A percentile compares a stretch with the other conserved stretches of the same genome.
phyloP scores from a whole-genome alignment of 1,140 invertebrate species.

The Papilio aristodemus region DNA sequence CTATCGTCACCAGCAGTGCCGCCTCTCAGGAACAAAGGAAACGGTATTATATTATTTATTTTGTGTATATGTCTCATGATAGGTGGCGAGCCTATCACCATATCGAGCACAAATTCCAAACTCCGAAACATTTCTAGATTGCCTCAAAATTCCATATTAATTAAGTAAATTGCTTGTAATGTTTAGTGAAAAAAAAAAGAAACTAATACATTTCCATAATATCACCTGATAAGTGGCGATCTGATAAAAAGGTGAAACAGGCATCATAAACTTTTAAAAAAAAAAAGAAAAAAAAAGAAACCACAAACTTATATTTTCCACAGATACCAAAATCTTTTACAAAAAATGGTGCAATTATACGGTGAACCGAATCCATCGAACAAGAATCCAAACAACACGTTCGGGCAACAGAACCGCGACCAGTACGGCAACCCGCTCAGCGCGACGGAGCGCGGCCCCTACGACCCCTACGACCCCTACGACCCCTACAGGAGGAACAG shows the following conservation, averaged over 20 bases:
- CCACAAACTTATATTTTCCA: slow-evolving; percentile 33
- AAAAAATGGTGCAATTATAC: slow-evolving; percentile 74
- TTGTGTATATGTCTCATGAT: not conserved
- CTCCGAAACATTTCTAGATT: too few species aligned
- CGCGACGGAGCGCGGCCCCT: slow-evolving; percentile 45
- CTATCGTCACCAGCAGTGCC: slow-evolving; percentile 92
- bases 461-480: slow-evolving; percentile 32
- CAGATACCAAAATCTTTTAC: slow-evolving; percentile 74
- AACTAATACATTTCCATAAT: too few species aligned
- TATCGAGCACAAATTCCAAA: too few species aligned
- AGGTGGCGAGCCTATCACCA: too few species aligned
- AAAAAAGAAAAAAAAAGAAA: not conserved
- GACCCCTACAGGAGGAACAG: slow-evolving; percentile 45
- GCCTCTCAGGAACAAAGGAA: slow-evolving; percentile 82
- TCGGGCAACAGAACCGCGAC: slow-evolving; percentile 46
- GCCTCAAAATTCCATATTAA: too few species aligned
- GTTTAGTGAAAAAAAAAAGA: too few species aligned
- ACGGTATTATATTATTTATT: slow-evolving; percentile 63
- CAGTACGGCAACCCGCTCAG: slow-evolving; percentile 50
- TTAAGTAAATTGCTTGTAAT: too few species aligned
- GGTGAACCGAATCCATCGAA: slow-evolving; percentile 66
- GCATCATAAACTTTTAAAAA: too few species aligned
- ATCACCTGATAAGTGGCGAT: too few species aligned
- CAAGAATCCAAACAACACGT: slow-evolving; percentile 53
- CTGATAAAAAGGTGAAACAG: too few species aligned